Conservation (phyloP, 1,140 invertebrate species). For the Cotesia chilonis region DNA sequence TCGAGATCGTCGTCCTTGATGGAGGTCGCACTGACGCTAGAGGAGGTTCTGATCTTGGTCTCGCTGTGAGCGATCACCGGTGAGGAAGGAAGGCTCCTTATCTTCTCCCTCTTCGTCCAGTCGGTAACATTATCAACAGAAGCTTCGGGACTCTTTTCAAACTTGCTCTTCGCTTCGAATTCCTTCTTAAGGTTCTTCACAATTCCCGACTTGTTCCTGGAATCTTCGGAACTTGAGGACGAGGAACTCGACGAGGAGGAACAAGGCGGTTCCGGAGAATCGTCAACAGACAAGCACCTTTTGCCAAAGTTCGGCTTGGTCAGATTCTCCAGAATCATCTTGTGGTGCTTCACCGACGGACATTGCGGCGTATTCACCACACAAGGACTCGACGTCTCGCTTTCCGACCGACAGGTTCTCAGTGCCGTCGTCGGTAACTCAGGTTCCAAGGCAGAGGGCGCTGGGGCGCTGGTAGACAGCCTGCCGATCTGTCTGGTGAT, state of each 20-base stretch:
- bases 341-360: constrained; percentile 70
- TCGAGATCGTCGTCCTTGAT: constrained; percentile 54
- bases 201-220: constrained; percentile 68
- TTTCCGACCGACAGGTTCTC: constrained; percentile 60
- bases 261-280: constrained; percentile 53
- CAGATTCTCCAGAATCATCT: constrained; percentile 69
- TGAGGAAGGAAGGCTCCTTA: constrained; percentile 69
- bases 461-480: constrained; percentile 72
- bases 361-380: constrained; percentile 66
- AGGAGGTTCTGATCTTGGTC: constrained; percentile 56
- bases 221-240: constrained; percentile 48
- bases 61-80: constrained; percentile 68
- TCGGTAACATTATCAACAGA: constrained; percentile 42
- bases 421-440: constrained; percentile 54
- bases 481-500: constrained; percentile 56
- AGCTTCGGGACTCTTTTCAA: constrained; percentile 57
- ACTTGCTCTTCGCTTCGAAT: constrained; percentile 78
- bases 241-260: constrained; percentile 37
- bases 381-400: constrained; percentile 62
- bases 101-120: constrained; percentile 52
- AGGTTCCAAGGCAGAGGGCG: constrained; percentile 68
- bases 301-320: constrained; percentile 60
- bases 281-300: constrained; percentile 56
- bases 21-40: constrained; percentile 45
- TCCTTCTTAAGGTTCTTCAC: constrained; percentile 86